Base-by-base conservation (phyloP, 2,113 vertebrate species). In the Barnardius zonarius region DNA sequence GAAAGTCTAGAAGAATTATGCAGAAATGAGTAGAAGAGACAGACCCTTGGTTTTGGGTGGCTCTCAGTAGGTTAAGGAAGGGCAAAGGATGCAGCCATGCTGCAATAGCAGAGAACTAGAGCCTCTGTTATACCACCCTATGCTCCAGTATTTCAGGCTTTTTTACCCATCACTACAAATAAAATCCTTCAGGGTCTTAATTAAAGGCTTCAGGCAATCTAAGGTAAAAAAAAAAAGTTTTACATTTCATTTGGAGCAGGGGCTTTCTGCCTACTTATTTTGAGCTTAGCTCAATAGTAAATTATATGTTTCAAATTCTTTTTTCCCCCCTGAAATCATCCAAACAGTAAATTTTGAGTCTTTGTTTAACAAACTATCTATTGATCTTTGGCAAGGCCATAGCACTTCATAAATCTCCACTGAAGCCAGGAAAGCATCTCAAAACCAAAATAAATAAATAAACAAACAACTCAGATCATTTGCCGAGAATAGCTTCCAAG, bases 371-470 rank as follows among this genome's bases (percentile, higher is more conserved):
- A 76, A 39, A 39, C 17, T 64, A 30, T 35, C 78, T 68, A 68
- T 55, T 52, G 79, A 90, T 94, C 85, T 85, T 69, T 37, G 35
- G 85, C 92, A 88, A 94, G 75, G 93, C 92, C 63, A 25, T 49
- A 90, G 72, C 75, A 31, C 57, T 88, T 82, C 85, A 86, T 69
- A 93, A 88, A 96, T 90, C 85, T 51, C 70, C 19, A 48, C 70
- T n/a, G 49, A 63, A 91, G 57, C 43, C 67, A 76, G 24, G 39
- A 85, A 64, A 94, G 6, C 43, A 23, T 19, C 3, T 0, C 30
- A 55, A 66, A 79, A 41, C 17, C 64, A 41, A 6, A 27, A 41
- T 10, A 24, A 44, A 15, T 23, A 8, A 17, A 48, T 28, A 13
- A 15, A 62, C 9, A 20, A 62, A 61, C 12, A 59, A 37, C 51